Evolutionary conservation across 2,113 vertebrate genomes (phyloP), one percentile per base, ranked within the genome.

Genomic region (Lamprologus ornatipinnis): DNA sequence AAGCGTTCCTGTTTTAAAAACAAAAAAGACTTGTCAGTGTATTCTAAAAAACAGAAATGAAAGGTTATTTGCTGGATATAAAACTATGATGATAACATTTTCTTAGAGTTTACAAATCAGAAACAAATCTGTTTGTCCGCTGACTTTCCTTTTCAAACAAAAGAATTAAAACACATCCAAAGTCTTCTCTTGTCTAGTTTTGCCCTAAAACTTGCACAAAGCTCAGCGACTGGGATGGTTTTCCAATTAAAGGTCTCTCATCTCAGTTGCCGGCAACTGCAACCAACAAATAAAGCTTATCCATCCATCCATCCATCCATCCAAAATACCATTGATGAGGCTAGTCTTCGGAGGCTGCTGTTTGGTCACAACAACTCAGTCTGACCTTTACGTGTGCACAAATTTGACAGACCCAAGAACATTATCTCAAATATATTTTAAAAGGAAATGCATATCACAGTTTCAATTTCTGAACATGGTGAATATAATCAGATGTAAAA

Each of bases 371-470:
- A 60, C 57, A 31, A 60, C 14, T 17, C 58, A 19, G 7, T 63
- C 98, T 98, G 58, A 98, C 98, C 1, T 23, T 23, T 98, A 98
- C 99, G 87, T 6, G 58, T 63, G 28, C 31, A 63, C 15, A 19
- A 63, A 63, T 63, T 2, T 33, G 31, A 63, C 31, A 33, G 15
- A 19, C 9, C 28, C 58, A 6, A 4, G 15, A 63, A 63, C 58
- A 4, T 33, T 6, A 63, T 33, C 58, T 33, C 9, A 63, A 63
- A 63, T 33, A 19, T 63, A 63, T 33, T 63, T 35, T 19, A 63
- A 63, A 63, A 63, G 58, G 28, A 60, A 33, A 33, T 60, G 3
- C 9, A 33, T 63, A 63, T 35, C 31, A 63, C 28, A 60, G 57
- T 33, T 19, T 33, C 28, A 6, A 4, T 33, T 19, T 26, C 54